Evolutionary conservation across 2,888 invertebrate species (phyloP).

Genomic region (Malacosoma neustria): DNA sequence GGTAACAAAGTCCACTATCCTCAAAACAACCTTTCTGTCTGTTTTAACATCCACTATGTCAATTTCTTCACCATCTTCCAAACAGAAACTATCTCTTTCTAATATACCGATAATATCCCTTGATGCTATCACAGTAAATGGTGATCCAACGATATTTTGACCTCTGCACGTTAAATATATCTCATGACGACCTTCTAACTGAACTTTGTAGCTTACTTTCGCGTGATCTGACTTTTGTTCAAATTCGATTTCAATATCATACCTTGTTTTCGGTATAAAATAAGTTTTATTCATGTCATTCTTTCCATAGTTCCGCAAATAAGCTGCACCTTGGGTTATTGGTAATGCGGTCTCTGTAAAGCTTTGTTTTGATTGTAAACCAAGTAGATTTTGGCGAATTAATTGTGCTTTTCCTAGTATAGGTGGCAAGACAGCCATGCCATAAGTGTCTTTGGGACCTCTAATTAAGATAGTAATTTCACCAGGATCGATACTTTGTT

Average conservation of each 20-base stretch:
- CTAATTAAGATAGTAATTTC: constrained; percentile 62
- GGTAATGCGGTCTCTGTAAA: constrained; percentile 57
- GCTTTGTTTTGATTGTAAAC: constrained; percentile 43
- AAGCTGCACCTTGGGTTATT: constrained; percentile 57
- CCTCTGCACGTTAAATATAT: constrained; percentile 73
- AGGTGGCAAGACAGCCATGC: constrained; percentile 55
- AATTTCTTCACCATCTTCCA: constrained; percentile 66
- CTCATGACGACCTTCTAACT: constrained; percentile 71
- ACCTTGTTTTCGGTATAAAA: constrained; percentile 59
- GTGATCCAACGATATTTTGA: constrained; percentile 74
- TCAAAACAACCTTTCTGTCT: constrained; percentile 61
- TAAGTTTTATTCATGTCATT: constrained; percentile 64
- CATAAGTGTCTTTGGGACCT: constrained; percentile 64
- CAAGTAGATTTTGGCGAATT: constrained; percentile 57
- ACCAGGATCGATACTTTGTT: constrained; percentile 60
- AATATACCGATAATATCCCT: constrained; percentile 43
- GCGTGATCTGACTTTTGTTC: constrained; percentile 59
- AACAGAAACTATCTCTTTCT: constrained; percentile 48
- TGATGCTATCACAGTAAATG: constrained; percentile 66
- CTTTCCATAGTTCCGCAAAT: constrained; percentile 57
- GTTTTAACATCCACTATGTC: constrained; percentile 58
- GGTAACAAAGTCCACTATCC: constrained; percentile 71
- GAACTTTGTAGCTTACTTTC: constrained; percentile 67
- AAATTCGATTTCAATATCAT: constrained; percentile 68
- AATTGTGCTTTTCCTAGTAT: constrained; percentile 62